These are phyloP conservation scores for Haemorhous mexicanus DNA, from an alignment of 2,113 vertebrate genomes.

Conservation along the genomic window DNA sequence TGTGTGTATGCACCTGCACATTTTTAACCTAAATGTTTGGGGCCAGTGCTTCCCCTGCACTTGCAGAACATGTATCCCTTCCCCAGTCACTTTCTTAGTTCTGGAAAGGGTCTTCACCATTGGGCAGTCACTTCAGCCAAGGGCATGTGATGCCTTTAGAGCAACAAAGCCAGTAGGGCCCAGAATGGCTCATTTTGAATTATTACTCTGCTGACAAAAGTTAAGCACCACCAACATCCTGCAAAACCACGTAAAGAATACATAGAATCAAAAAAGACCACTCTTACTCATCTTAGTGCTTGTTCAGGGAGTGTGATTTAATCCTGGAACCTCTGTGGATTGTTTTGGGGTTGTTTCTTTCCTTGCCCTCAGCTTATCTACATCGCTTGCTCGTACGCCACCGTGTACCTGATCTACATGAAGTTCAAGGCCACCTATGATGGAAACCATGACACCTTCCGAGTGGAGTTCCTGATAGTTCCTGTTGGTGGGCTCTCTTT, in stretches of 20 bases:
- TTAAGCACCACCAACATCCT: neutral
- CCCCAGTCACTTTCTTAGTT: neutral
- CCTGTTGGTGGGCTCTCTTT: constrained; percentile 94
- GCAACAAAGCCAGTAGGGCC: neutral
- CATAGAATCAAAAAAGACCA: neutral
- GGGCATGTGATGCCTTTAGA: neutral
- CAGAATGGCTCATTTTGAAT: neutral
- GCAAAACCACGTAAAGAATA: neutral
- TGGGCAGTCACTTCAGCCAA: neutral
- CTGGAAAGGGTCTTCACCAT: neutral
- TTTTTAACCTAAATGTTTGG: neutral
- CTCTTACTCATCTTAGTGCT: neutral
- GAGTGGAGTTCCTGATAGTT: constrained; percentile 95
- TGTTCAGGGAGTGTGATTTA: neutral
- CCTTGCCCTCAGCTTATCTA: constrained; percentile 85
- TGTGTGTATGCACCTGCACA: neutral
- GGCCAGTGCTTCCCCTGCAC: neutral
- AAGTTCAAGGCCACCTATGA: constrained; percentile 99
- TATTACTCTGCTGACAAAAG: neutral
- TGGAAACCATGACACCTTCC: constrained; percentile 97
- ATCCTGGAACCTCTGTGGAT: neutral
- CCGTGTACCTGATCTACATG: constrained; percentile 93
- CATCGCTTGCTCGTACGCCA: constrained; percentile 92
- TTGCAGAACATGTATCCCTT: neutral
- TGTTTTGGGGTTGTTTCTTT: neutral